Evolutionary conservation across 2,888 invertebrate species (phyloP).

Genomic region (Stictocephala bisonia): DNA sequence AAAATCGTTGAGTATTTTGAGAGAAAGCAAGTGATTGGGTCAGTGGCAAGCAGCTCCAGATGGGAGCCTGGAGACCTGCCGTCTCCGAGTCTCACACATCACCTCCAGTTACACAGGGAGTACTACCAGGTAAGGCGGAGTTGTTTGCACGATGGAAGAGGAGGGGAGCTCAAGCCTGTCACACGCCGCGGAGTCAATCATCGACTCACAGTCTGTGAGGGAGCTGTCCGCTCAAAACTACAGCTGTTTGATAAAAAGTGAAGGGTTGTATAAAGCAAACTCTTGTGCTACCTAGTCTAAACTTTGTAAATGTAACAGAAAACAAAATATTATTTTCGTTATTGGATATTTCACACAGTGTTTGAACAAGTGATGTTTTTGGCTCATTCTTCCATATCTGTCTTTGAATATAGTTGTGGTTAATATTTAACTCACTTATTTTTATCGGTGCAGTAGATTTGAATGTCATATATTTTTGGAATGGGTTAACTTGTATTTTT

Average conservation of each 20-base stretch:
- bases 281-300: no score
- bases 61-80: constrained; percentile 53
- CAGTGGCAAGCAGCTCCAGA: constrained; percentile 63
- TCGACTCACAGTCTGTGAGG: constrained; percentile 83
- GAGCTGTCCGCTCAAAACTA: constrained; percentile 86
- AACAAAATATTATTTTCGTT: background rate
- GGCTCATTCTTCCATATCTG: no score
- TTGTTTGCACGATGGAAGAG: constrained; percentile 44
- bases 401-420: no score
- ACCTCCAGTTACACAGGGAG: constrained; percentile 47
- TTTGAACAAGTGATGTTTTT: no score
- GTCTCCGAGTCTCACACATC: constrained; percentile 44
- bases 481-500: no score
- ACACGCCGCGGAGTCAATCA: constrained; percentile 50
- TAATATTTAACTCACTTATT: no score
- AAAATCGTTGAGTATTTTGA: constrained; percentile 92
- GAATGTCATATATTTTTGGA: no score
- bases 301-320: background rate
- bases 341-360: no score
- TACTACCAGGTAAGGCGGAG: constrained; percentile 49
- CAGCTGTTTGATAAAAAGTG: constrained; percentile 82
- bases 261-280: no score
- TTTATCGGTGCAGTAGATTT: no score
- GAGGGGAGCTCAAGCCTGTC: constrained; percentile 22
- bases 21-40: constrained; percentile 68